A percentile compares a stretch with the other conserved stretches of the same genome.
Evolutionary conservation across 2,888 invertebrate genomes (phyloP).

Genomic region (Cephus rjabovi): DNA sequence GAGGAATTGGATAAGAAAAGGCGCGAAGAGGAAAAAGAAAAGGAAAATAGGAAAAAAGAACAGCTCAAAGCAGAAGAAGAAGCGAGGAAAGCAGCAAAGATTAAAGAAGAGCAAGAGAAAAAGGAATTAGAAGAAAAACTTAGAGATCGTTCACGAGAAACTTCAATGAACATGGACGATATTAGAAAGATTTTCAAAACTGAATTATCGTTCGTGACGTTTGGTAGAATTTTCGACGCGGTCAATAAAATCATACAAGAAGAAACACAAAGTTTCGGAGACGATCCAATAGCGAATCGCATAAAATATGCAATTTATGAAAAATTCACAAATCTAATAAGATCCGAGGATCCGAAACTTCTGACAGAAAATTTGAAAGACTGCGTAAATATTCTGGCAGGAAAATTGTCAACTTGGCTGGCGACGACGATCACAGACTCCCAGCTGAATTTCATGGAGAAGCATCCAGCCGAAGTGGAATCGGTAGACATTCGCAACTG

Average conservation of each 20-base stretch:
- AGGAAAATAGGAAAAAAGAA: constrained; percentile 1
- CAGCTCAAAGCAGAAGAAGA: not conserved
- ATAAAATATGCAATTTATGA: constrained; percentile 54
- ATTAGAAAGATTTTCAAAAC: constrained; percentile 27
- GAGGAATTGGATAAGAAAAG: constrained; percentile 6
- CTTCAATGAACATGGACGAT: constrained; percentile 8
- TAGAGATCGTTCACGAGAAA: not conserved
- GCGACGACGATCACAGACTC: constrained; percentile 38
- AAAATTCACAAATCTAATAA: constrained; percentile 39
- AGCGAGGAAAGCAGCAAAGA: constrained; percentile 7
- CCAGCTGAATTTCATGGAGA: constrained; percentile 37
- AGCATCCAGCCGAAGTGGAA: constrained; percentile 43
- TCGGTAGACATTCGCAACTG: constrained; percentile 47
- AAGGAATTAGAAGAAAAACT: constrained; percentile 9
- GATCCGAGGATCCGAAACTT: constrained; percentile 34
- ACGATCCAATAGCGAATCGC: constrained; percentile 42
- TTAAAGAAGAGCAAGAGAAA: constrained; percentile 12
- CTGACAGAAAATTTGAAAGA: constrained; percentile 37
- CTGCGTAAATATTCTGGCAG: constrained; percentile 44
- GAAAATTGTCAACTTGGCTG: constrained; percentile 53
- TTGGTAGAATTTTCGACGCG: constrained; percentile 46
- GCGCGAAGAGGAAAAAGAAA: constrained; percentile 9
- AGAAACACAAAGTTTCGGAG: constrained; percentile 34
- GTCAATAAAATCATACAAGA: constrained; percentile 44
- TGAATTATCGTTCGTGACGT: constrained; percentile 50